These are phyloP conservation scores for Mystacides longicornis DNA, from an alignment of 2,888 invertebrate species.

Conservation along the genomic window DNA sequence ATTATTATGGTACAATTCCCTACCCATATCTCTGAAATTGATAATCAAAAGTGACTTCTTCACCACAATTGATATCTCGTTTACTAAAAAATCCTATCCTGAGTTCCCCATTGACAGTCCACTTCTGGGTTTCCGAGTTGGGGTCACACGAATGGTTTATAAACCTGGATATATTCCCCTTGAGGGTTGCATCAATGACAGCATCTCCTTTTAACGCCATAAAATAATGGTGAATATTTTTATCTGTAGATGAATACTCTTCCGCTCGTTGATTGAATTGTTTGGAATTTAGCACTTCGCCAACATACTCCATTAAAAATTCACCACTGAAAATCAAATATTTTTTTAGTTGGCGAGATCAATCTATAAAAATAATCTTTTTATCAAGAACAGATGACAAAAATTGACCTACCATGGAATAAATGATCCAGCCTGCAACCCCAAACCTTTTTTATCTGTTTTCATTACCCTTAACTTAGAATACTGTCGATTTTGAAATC, in stretches of 20 bases:
- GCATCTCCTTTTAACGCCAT: constrained; percentile 92
- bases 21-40: constrained; percentile 95
- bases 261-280: constrained; percentile 85
- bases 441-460: constrained; percentile 93
- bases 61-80: constrained; percentile 71
- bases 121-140: constrained; percentile 97
- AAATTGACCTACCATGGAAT: constrained; percentile 53
- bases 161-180: constrained; percentile 94
- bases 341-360: too few relatives aligned
- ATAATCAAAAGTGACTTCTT: constrained; percentile 98
- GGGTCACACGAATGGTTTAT: constrained; percentile 99
- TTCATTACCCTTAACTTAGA: constrained; percentile 79
- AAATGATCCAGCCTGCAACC: constrained; percentile 70
- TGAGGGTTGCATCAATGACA: constrained; percentile 92
- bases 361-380: too few relatives aligned
- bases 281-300: constrained; percentile 88
- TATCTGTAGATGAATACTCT: constrained; percentile 74
- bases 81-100: constrained; percentile 96
- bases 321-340: constrained; percentile 72
- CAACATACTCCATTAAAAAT: constrained; percentile 98
- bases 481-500: constrained; percentile 84
- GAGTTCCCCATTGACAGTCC: constrained; percentile 88
- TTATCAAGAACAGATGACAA: too few relatives aligned
- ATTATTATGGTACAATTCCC: constrained; percentile 28
- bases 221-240: constrained; percentile 92